phyloP scores from a whole-genome alignment of 2,113 vertebrate genomes.

The Meriones unguiculatus region DNA sequence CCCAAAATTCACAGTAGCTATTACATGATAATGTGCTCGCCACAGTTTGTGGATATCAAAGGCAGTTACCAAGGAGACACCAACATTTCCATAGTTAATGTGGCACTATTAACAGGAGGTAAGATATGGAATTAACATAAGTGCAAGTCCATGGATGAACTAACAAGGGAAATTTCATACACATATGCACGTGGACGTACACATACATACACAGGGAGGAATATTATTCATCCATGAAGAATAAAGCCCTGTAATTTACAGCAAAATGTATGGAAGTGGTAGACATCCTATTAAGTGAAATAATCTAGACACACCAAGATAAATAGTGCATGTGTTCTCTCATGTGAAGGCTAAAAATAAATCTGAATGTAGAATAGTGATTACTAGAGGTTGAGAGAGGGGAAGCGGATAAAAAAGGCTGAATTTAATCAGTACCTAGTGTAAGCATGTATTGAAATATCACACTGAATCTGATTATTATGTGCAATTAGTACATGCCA shows the following conservation, averaged over 20 bases:
- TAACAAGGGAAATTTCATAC: neutral
- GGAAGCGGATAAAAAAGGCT: neutral
- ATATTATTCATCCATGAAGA: neutral
- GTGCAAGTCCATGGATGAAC: neutral
- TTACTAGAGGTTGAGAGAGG: neutral
- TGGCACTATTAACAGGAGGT: neutral
- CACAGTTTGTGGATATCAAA: neutral
- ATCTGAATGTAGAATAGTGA: neutral
- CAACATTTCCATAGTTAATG: neutral
- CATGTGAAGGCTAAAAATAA: slow-evolving; percentile 6
- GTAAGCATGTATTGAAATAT: neutral
- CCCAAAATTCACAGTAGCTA: neutral
- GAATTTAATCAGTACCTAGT: neutral
- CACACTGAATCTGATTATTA: slow-evolving; percentile 24
- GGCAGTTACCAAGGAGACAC: neutral
- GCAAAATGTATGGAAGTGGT: neutral
- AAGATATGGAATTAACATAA: neutral
- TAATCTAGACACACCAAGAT: neutral
- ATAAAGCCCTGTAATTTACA: neutral
- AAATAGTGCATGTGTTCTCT: neutral
- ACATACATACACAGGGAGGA: neutral
- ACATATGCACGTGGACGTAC: neutral
- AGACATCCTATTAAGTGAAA: neutral
- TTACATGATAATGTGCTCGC: neutral
- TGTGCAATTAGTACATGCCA: neutral